These are phyloP conservation scores for Hemitrygon akajei DNA, from an alignment of 2,797 vertebrate species.

Conservation along the genomic window DNA sequence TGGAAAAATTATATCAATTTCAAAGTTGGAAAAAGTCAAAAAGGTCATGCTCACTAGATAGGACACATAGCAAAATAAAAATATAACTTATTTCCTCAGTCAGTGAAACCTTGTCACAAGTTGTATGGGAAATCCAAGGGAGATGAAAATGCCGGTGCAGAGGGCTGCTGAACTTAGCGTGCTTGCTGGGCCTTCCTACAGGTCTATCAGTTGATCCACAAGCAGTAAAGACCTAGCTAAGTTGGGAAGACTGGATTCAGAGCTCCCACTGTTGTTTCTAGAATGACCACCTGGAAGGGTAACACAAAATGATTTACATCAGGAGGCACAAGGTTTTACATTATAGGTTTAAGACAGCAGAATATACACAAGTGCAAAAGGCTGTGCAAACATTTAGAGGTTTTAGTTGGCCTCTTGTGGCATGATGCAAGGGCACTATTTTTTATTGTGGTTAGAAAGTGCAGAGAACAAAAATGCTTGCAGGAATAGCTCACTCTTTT, in stretches of 20 bases:
- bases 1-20: conserved; percentile 2
- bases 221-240: conserved; percentile 98
- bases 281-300: conserved; percentile 96
- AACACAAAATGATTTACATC: conserved; percentile 68
- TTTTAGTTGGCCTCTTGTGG: not conserved
- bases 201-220: conserved; percentile 99
- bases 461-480: not conserved
- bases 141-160: conserved; percentile 59
- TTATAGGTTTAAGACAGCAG: not conserved
- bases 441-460: not conserved
- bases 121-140: conserved; percentile 44
- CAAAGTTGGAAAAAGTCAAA: conserved; percentile 14
- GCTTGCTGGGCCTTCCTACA: conserved; percentile 64
- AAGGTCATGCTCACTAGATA: conserved; percentile 43
- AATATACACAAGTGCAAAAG: not conserved
- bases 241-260: conserved; percentile 98
- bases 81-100: conserved; percentile 46
- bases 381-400: not conserved
- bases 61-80: conserved; percentile 48
- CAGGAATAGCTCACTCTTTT: not conserved
- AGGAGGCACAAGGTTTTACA: not conserved
- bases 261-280: conserved; percentile 98
- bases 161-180: conserved; percentile 64
- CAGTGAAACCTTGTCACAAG: not conserved
- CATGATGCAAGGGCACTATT: not conserved